Evolutionary conservation across 2,888 invertebrate genomes (phyloP).

Genomic region (Hyposoter dolosus): DNA sequence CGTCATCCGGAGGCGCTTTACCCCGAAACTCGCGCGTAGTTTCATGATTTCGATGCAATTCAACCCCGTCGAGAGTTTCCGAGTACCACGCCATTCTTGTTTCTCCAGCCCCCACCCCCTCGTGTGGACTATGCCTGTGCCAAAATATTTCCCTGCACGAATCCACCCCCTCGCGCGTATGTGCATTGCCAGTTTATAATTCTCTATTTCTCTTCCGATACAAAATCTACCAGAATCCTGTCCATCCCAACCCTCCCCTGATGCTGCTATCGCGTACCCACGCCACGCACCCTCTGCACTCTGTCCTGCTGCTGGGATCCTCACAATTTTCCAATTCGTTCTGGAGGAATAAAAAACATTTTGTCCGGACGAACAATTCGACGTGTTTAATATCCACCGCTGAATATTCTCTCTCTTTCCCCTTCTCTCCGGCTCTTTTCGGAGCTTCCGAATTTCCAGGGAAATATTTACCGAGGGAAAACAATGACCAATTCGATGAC

Average conservation of each 20-base stretch:
- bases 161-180: constrained; percentile 26
- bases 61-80: constrained; percentile 59
- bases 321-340: constrained; percentile 47
- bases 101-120: constrained; percentile 44
- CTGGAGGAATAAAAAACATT: constrained; percentile 11
- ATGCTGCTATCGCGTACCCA: neutral
- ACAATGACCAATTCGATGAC: constrained; percentile 27
- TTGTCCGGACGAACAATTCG: neutral
- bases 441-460: neutral
- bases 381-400: constrained; percentile 1
- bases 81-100: constrained; percentile 48
- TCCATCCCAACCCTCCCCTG: constrained; percentile 19
- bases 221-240: constrained; percentile 38
- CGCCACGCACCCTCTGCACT: constrained; percentile 13
- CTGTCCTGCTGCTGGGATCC: constrained; percentile 7
- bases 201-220: constrained; percentile 54
- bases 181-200: constrained; percentile 59
- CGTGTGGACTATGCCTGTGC: constrained; percentile 25
- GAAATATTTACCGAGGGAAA: constrained; percentile 30
- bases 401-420: neutral
- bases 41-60: constrained; percentile 66
- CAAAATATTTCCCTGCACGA: constrained; percentile 53
- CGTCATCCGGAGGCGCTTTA: constrained; percentile 52
- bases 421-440: neutral
- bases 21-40: constrained; percentile 13